Evolutionary conservation across 1,140 invertebrate species (phyloP).

Genomic region (Bombus terrestris): DNA sequence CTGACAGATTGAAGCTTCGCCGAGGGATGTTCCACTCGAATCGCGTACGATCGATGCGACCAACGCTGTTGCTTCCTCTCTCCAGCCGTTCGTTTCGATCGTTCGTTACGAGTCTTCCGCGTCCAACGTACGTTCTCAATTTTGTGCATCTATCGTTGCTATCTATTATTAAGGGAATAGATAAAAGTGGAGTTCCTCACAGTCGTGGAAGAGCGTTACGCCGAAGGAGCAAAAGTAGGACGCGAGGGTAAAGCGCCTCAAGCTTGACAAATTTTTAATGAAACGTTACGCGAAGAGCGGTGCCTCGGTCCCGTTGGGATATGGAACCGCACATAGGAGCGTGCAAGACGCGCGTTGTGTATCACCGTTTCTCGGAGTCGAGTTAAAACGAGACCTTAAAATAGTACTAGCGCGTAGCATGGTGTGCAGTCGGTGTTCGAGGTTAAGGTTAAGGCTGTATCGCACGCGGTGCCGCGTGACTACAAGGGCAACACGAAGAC

Average conservation of each 20-base stretch:
- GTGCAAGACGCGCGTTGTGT: not conserved
- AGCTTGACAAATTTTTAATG: slow-evolving; percentile 30
- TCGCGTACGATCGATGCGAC: not conserved
- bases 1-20: slow-evolving; percentile 51
- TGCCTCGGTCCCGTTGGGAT: too few relatives aligned
- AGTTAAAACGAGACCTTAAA: slow-evolving; percentile 55
- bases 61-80: not conserved
- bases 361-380: slow-evolving; percentile 30
- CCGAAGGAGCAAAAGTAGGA: not conserved
- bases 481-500: slow-evolving; percentile 27
- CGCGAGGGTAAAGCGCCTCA: not conserved
- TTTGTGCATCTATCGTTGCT: not conserved
- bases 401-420: slow-evolving; percentile 52
- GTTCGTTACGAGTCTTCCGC: not conserved
- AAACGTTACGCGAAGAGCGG: not conserved
- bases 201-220: too few relatives aligned
- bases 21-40: not conserved
- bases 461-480: not conserved
- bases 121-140: not conserved
- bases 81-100: not conserved
- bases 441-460: slow-evolving; percentile 59
- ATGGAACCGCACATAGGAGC: not conserved
- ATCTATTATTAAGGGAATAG: not conserved
- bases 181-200: not conserved
- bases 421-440: slow-evolving; percentile 36